Evolutionary conservation across 2,113 vertebrate genomes (phyloP), one percentile per base, ranked within the genome.

Genomic region (Helogale parvula): DNA sequence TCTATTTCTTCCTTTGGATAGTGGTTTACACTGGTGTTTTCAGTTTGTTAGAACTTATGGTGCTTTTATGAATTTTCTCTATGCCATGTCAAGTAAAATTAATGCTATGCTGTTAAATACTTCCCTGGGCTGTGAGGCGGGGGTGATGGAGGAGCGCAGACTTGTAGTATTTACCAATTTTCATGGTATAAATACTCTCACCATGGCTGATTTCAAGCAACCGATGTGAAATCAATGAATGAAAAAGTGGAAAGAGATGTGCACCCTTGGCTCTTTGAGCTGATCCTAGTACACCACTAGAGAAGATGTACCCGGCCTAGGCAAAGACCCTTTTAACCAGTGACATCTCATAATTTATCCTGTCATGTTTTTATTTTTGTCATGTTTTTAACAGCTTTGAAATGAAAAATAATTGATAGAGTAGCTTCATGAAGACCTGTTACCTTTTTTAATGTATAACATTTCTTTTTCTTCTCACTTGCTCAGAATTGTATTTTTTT

Each of bases 401-500:
- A 77, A 19, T 88, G 29, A 91, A 87, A 95, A 91, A 38, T 66
- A 85, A 4, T 81, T 81, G 12, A 38, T 60, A 83, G 52, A 74
- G 63, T 93, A 45, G n/a, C 63, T 85, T 71, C 80, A 66, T 45
- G 66, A 95, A 93, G 85, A 93, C 63, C 45, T 68, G n/a, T 21
- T 38, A 92, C 71, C 27, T 92, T 74, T 27, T 65, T 2, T 11
- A 38, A 82, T 80, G 12, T 17, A 50, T 74, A 57, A 80, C 21
- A 81, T 45, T 69, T 85, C 50, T 79, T 86, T 7, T 25, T 69
- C 90, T 80, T n/a, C 65, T 90, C 13, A 77, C 23, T 31, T 83
- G 16, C n/a, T 60, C n/a, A 79, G 35, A 81, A 65, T 65, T 83
- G 25, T 16, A 76, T 71, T 96, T 96, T 88, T 80, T 91, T 85